phyloP scores from a whole-genome alignment of 2,888 invertebrate genomes.

The Parascotia fuliginaria region DNA sequence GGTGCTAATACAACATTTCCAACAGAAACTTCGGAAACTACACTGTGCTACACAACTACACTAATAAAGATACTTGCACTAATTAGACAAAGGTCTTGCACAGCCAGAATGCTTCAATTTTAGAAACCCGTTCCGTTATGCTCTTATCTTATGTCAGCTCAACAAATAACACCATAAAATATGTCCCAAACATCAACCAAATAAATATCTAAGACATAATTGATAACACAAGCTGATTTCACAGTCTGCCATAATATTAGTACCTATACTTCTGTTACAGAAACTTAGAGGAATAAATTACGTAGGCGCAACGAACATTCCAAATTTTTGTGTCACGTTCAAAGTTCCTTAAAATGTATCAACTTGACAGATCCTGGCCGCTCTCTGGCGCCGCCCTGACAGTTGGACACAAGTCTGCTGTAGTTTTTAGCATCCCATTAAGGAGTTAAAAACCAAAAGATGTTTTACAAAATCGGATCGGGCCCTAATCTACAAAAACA shows the following conservation, averaged over 20 bases:
- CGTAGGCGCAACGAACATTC: constrained; percentile 35
- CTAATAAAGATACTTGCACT: too few relatives aligned
- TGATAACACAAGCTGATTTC: constrained; percentile 7
- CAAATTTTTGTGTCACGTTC: constrained; percentile 34
- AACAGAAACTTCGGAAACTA: too few relatives aligned
- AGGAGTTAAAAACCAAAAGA: constrained; percentile 51
- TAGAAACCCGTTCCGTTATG: too few relatives aligned
- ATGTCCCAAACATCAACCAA: background rate
- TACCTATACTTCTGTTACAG: constrained; percentile 29
- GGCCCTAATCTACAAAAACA: constrained; percentile 48
- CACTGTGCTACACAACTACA: too few relatives aligned
- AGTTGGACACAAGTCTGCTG: constrained; percentile 26
- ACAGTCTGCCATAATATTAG: constrained; percentile 21
- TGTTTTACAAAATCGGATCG: constrained; percentile 49
- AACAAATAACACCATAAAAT: too few relatives aligned
- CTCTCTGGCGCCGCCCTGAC: constrained; percentile 46
- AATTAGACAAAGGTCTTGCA: too few relatives aligned
- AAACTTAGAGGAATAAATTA: constrained; percentile 28
- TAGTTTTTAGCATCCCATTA: constrained; percentile 40
- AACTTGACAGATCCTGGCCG: constrained; percentile 23
- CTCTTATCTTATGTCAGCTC: too few relatives aligned
- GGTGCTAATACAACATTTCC: too few relatives aligned
- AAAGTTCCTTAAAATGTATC: constrained; percentile 30
- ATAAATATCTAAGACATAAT: constrained; percentile 8
- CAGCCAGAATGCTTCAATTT: too few relatives aligned